These are phyloP conservation scores for Marasmarcha lunaedactyla DNA, from an alignment of 2,888 invertebrate genomes.

Conservation along the genomic window DNA sequence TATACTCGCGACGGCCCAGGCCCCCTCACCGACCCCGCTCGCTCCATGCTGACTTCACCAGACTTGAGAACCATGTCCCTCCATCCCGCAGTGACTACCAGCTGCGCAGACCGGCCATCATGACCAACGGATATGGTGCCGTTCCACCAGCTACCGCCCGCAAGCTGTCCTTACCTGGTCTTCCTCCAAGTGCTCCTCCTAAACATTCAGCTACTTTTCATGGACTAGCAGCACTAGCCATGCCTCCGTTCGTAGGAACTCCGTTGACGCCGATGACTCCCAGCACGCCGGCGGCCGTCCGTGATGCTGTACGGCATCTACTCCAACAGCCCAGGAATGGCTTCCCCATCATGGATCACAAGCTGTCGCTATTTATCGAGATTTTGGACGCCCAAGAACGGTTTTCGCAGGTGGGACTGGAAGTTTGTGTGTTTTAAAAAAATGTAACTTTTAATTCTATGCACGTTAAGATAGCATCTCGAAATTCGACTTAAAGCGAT, in stretches of 20 bases:
- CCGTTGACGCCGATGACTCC: slow-evolving; percentile 45
- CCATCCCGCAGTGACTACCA: slow-evolving; percentile 74
- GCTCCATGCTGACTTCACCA: slow-evolving; percentile 19
- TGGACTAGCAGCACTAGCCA: slow-evolving; percentile 54
- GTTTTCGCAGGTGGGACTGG: slow-evolving; percentile 78
- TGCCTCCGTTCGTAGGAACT: slow-evolving; percentile 14
- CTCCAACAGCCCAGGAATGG: slow-evolving; percentile 79
- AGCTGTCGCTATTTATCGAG: slow-evolving; percentile 82
- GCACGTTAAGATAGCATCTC: background rate
- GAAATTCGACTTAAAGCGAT: too few species aligned
- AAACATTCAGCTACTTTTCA: slow-evolving; percentile 75
- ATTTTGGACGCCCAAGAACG: slow-evolving; percentile 85
- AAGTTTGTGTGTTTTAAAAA: too few species aligned
- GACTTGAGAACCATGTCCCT: slow-evolving; percentile 41
- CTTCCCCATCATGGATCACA: slow-evolving; percentile 82
- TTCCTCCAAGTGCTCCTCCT: slow-evolving; percentile 58
- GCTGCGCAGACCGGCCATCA: slow-evolving; percentile 65
- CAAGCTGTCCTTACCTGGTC: slow-evolving; percentile 66
- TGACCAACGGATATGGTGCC: slow-evolving; percentile 61
- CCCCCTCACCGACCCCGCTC: slow-evolving; percentile 5
- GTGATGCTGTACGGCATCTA: slow-evolving; percentile 77
- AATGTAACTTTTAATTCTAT: background rate
- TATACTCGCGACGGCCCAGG: background rate
- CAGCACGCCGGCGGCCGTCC: slow-evolving; percentile 73
- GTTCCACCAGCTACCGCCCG: slow-evolving; percentile 63